Conservation (phyloP, 2,888 invertebrate genomes). For the Miltochrista miniata region DNA sequence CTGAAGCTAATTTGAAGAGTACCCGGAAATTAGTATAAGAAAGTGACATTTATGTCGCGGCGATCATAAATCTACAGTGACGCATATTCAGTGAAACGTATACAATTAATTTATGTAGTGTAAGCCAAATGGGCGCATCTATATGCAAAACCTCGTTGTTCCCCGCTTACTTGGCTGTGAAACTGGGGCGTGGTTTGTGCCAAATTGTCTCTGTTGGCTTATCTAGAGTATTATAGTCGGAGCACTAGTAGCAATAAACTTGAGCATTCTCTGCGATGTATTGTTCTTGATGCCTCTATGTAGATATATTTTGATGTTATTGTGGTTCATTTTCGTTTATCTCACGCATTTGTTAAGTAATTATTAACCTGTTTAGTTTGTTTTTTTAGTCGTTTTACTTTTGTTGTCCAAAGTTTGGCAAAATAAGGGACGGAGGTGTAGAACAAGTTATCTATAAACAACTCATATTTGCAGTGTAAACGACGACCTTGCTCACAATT, state of each 20-base stretch:
- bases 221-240: constrained; percentile 77
- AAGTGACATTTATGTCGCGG: constrained; percentile 30
- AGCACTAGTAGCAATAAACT: constrained; percentile 72
- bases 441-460: not conserved
- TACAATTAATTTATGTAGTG: constrained; percentile 78
- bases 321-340: constrained; percentile 50
- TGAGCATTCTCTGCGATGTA: constrained; percentile 67
- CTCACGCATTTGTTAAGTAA: constrained; percentile 20
- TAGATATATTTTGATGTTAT: constrained; percentile 51
- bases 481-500: too few species aligned
- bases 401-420: constrained; percentile 21
- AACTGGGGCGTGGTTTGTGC: constrained; percentile 77
- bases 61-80: constrained; percentile 53
- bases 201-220: constrained; percentile 82
- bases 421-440: too few species aligned
- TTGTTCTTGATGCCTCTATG: constrained; percentile 56
- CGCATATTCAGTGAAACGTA: constrained; percentile 66
- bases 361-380: constrained; percentile 33
- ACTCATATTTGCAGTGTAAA: not conserved
- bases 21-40: constrained; percentile 25
- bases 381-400: constrained; percentile 33
- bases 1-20: constrained; percentile 10
- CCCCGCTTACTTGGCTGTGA: constrained; percentile 71
- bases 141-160: constrained; percentile 79
- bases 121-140: constrained; percentile 80